Evolutionary conservation across 2,113 vertebrate genomes (phyloP).

Genomic region (Toxostoma redivivum): DNA sequence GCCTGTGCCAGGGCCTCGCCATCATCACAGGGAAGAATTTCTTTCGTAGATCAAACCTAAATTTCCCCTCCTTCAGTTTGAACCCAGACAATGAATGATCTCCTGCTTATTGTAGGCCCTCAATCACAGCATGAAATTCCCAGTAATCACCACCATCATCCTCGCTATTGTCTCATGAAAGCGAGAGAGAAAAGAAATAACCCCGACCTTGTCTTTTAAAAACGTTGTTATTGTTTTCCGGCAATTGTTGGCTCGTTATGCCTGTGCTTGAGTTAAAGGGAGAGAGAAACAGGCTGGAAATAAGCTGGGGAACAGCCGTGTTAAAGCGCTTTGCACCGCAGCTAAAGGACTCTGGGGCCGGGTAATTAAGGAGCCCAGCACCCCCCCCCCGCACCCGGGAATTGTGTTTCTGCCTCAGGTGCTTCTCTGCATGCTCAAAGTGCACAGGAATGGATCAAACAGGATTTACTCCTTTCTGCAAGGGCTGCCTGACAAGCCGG

Average conservation of each 20-base stretch:
- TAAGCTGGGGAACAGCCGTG: background rate
- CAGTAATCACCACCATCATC: background rate
- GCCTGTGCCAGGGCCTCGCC: too few species aligned
- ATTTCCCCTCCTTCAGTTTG: background rate
- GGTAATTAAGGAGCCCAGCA: background rate
- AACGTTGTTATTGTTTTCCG: background rate
- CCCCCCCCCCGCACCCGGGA: background rate
- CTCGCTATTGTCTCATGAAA: background rate
- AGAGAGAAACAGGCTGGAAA: background rate
- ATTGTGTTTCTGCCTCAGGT: background rate
- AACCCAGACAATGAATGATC: background rate
- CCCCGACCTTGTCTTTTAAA: background rate
- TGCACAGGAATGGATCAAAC: background rate
- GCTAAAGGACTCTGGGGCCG: background rate
- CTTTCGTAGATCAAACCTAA: background rate
- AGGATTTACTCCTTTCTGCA: background rate
- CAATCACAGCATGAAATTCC: constrained; percentile 25
- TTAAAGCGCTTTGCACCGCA: background rate
- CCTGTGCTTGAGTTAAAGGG: background rate
- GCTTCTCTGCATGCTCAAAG: background rate
- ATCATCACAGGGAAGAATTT: background rate
- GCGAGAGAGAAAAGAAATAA: background rate
- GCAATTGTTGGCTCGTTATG: background rate
- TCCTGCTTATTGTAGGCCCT: background rate
- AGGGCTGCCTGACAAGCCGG: background rate